Evolutionary conservation across 2,113 vertebrate species (phyloP), one percentile per base, ranked within the genome.

Genomic region (Paramormyrops kingsleyae): DNA sequence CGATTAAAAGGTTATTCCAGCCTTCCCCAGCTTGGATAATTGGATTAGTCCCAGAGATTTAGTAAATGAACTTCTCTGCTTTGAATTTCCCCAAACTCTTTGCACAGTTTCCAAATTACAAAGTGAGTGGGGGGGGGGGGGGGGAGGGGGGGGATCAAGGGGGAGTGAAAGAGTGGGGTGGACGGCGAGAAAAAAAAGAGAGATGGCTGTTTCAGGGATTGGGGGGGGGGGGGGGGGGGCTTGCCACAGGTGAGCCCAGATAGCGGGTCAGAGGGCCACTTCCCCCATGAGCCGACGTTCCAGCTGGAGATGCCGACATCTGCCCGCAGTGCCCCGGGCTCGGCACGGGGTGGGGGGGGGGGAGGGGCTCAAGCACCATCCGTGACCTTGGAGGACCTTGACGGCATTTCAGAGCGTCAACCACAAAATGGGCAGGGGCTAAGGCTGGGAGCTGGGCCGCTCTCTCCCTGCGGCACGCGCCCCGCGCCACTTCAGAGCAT

Each of bases 41-140:
- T 96, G 96, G 96, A 96, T 96, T 96, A 96, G 95, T 96, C 94
- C 92, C 95, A 95, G 95, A 96, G 96, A 95, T 96, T 96, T 96
- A 95, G 92, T 95, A 95, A 95, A 96, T 94, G 94, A 96, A 96
- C 94, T 96, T 94, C 92, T 83, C 94, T 93, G 91, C 92, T 93
- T 91, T 91, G 90, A 90, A 91, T 85, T 70, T 83, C 84, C 88
- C 90, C 93, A 92, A 96, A 94, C 91, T 94, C 92, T 92, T 93
- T 88, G 47, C 62, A 87, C 91, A 93, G 91, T 95, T 95, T 93
- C 91, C 24, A 93, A 95, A 95, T 93, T 87, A 92, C 91, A 87
- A 92, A 92, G 53, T 12, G 77, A 2, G 39, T 6, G 19, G 66
- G 70, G 44, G n/a, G n/a, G 35, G 39, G 13, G 19, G 66, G 70